Percentiles rank a stretch among this genome's conserved stretches.
phyloP scores from a whole-genome alignment of 2,797 vertebrate genomes.

The Acanthurus lineatus region DNA sequence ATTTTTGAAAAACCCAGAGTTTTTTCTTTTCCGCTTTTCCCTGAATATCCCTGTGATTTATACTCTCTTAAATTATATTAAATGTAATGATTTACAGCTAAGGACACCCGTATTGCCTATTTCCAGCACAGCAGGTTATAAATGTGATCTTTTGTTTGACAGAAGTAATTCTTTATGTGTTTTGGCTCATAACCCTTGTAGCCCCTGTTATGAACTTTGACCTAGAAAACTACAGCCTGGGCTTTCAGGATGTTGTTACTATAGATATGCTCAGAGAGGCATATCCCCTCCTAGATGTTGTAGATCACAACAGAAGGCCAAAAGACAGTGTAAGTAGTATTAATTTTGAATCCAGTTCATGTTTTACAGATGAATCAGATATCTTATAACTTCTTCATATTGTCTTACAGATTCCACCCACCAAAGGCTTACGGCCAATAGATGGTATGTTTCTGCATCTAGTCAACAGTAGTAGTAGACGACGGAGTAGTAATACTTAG shows the following conservation, averaged over 20 bases:
- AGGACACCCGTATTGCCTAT: not conserved
- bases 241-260: constrained; percentile 92
- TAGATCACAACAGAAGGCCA: constrained; percentile 93
- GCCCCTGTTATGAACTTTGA: constrained; percentile 72
- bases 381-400: constrained; percentile 1
- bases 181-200: not conserved
- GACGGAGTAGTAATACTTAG: not conserved
- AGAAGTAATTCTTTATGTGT: not conserved
- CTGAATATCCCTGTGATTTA: not conserved
- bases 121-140: not conserved
- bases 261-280: constrained; percentile 91
- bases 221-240: constrained; percentile 85
- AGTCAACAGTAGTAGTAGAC: not conserved
- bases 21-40: not conserved
- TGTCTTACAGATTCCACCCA: constrained; percentile 84
- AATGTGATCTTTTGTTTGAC: not conserved
- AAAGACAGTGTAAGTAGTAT: constrained; percentile 86
- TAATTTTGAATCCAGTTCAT: not conserved
- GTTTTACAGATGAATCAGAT: not conserved
- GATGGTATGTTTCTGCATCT: constrained; percentile 87
- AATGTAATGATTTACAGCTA: not conserved
- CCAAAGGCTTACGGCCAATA: constrained; percentile 87
- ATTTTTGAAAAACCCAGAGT: not conserved
- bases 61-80: not conserved
- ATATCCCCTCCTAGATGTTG: constrained; percentile 93